A percentile compares a stretch with the other conserved stretches of the same genome.
Conservation (phyloP, 2,797 vertebrate genomes). For the Takifugu rubripes region DNA sequence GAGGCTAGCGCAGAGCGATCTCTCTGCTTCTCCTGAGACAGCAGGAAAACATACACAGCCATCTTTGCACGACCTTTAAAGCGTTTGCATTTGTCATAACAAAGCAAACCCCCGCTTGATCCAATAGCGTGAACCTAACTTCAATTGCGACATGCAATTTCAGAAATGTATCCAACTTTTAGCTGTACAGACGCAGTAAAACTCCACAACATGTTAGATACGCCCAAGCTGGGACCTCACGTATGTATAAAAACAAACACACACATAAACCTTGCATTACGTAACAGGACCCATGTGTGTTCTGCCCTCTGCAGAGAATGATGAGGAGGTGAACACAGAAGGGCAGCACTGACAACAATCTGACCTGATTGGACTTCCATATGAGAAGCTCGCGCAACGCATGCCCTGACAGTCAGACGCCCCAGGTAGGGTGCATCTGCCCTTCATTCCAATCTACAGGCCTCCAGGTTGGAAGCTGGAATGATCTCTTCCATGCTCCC, state of each 20-base stretch:
- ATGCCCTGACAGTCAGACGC: slow-evolving; percentile 5
- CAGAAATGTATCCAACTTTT: too few species aligned
- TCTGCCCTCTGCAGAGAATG: slow-evolving; percentile 46
- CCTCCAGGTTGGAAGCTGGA: too few species aligned
- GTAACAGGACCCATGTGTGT: slow-evolving; percentile 41
- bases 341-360: slow-evolving; percentile 15
- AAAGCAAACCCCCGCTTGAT: too few species aligned
- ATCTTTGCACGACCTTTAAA: too few species aligned
- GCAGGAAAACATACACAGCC: slow-evolving; percentile 32
- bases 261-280: slow-evolving; percentile 33
- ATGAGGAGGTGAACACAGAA: slow-evolving; percentile 43
- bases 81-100: too few species aligned
- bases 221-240: not conserved
- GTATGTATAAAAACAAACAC: slow-evolving; percentile 21
- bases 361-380: not conserved
- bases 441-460: too few species aligned
- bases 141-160: too few species aligned
- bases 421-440: not conserved
- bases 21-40: slow-evolving; percentile 62
- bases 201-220: not conserved
- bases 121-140: too few species aligned
- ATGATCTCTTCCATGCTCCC: too few species aligned
- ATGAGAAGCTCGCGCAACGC: not conserved
- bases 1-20: slow-evolving; percentile 66
- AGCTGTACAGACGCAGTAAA: too few species aligned